phyloP scores from a whole-genome alignment of 2,888 invertebrate genomes.

The Diarsia rubi region DNA sequence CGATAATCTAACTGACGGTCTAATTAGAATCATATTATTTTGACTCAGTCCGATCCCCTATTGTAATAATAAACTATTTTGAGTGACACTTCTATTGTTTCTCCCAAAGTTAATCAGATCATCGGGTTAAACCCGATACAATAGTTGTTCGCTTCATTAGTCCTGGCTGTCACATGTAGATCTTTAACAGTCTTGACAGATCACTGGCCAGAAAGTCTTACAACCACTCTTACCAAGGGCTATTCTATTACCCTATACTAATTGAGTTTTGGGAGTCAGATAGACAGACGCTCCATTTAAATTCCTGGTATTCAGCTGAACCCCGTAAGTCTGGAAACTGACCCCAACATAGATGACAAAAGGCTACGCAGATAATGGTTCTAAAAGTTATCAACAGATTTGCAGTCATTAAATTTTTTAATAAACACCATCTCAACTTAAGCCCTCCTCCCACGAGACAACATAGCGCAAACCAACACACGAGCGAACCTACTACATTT shows the following conservation, averaged over 20 bases:
- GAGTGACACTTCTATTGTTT: not conserved
- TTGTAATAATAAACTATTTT: not conserved
- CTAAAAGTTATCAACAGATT: no score
- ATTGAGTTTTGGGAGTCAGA: not conserved
- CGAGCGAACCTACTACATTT: conserved; percentile 70
- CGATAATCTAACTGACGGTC: no score
- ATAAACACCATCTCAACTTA: conserved; percentile 17
- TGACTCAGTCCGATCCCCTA: no score
- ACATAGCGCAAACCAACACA: conserved; percentile 43
- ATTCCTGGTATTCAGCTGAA: not conserved
- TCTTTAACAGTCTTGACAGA: no score
- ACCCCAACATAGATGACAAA: not conserved
- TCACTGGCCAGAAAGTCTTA: not conserved
- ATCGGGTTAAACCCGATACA: not conserved
- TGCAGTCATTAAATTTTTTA: not conserved
- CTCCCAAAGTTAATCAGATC: not conserved
- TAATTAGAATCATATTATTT: no score
- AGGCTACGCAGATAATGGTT: not conserved
- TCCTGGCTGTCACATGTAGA: not conserved
- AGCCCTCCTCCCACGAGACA: conserved; percentile 31
- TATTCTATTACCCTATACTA: not conserved
- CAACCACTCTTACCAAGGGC: not conserved
- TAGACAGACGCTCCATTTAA: not conserved
- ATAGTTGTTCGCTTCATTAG: not conserved
- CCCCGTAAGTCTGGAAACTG: not conserved